phyloP scores from a whole-genome alignment of 2,113 vertebrate species.

The Mesembrinibis cayennensis region DNA sequence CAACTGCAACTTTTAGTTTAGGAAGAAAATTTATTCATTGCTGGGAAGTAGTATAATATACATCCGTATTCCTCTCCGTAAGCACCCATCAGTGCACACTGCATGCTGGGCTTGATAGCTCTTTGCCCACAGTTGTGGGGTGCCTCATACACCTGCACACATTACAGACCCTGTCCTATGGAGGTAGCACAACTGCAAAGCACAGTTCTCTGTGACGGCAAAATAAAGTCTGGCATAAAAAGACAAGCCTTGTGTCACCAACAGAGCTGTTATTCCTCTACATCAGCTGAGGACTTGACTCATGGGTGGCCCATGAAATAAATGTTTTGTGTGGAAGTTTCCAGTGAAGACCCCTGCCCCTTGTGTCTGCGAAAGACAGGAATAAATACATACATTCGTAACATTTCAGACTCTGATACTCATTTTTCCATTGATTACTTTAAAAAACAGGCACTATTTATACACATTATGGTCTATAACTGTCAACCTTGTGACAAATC shows the following conservation, averaged over 20 bases:
- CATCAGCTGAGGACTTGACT: background rate
- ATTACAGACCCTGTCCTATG: background rate
- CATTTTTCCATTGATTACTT: conserved; percentile 38
- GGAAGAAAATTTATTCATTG: background rate
- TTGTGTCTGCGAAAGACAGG: background rate
- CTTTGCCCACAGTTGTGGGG: background rate
- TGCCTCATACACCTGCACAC: background rate
- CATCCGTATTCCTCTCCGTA: background rate
- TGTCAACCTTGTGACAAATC: conserved; percentile 47
- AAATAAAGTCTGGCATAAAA: background rate
- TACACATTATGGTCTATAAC: background rate
- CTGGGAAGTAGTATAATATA: background rate
- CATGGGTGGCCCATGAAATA: background rate
- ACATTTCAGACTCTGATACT: background rate
- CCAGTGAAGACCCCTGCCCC: background rate
- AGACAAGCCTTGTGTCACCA: background rate
- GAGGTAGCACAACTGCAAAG: background rate
- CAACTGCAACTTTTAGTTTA: background rate
- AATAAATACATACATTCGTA: background rate
- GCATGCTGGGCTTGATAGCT: background rate
- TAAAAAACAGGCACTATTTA: conserved; percentile 39
- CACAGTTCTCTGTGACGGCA: background rate
- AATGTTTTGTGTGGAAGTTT: background rate
- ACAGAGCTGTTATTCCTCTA: background rate
- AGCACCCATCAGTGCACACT: background rate